Conservation (phyloP, 1,140 invertebrate genomes). For the Pseudomyrmex flavicornis region DNA sequence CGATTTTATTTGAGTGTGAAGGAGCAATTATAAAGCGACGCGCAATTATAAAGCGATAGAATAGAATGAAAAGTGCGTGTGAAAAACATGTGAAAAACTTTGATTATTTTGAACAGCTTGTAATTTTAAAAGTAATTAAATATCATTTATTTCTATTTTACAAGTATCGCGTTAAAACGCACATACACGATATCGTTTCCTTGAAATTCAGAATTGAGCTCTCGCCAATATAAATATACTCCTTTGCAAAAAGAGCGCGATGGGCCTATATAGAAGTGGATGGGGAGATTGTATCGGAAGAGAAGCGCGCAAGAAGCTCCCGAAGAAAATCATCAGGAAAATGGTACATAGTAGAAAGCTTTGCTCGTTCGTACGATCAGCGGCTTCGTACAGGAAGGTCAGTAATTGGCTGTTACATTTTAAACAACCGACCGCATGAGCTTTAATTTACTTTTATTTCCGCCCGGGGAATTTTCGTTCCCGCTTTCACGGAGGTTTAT, state of each 20-base stretch:
- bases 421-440: slow-evolving; percentile 69
- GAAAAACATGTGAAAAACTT: slow-evolving; percentile 19
- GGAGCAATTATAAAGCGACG: neutral
- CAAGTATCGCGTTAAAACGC: neutral
- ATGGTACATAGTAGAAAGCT: neutral
- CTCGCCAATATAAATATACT: neutral
- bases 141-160: neutral
- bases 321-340: slow-evolving; percentile 44
- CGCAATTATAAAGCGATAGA: neutral
- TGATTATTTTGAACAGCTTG: neutral
- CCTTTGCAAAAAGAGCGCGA: neutral
- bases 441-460: slow-evolving; percentile 79
- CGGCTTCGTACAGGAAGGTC: slow-evolving; percentile 53
- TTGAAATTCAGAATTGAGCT: neutral
- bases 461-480: slow-evolving; percentile 71
- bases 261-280: neutral
- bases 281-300: slow-evolving; percentile 21
- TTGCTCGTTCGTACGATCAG: slow-evolving; percentile 53
- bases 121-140: slow-evolving; percentile 12
- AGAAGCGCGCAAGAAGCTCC: slow-evolving; percentile 22
- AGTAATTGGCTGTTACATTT: slow-evolving; percentile 78
- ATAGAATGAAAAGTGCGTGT: neutral
- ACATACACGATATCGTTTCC: neutral
- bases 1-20: slow-evolving; percentile 13
- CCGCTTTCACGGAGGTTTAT: slow-evolving; percentile 70